phyloP scores from a whole-genome alignment of 2,888 invertebrate genomes.

The Drosophila seclusa region DNA sequence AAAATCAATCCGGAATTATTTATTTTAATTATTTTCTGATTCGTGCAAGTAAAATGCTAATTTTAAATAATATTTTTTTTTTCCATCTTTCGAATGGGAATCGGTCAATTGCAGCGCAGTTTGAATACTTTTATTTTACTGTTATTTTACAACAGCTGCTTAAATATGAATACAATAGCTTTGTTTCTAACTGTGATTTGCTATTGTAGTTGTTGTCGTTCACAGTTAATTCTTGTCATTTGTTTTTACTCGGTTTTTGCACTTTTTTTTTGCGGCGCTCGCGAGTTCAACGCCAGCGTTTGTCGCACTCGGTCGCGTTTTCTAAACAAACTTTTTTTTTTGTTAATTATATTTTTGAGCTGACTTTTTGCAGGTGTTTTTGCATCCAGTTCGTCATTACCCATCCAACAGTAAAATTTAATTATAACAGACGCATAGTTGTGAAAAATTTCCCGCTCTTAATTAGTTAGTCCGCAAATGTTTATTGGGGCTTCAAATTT shows the following conservation, averaged over 20 bases:
- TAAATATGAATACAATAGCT: slow-evolving; percentile 49
- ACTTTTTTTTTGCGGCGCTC: slow-evolving; percentile 46
- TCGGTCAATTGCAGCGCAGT: slow-evolving; percentile 30
- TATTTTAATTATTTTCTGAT: neutral
- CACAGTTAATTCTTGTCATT: slow-evolving; percentile 57
- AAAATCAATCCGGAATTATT: neutral
- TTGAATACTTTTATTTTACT: slow-evolving; percentile 18
- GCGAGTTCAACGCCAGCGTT: slow-evolving; percentile 61
- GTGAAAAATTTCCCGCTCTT: slow-evolving; percentile 19
- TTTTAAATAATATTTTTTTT: slow-evolving; percentile 3
- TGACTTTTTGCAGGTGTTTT: slow-evolving; percentile 25
- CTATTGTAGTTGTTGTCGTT: slow-evolving; percentile 26
- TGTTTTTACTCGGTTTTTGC: slow-evolving; percentile 37
- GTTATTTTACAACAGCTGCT: slow-evolving; percentile 24
- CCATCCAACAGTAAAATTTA: slow-evolving; percentile 14
- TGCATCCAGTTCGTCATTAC: slow-evolving; percentile 2
- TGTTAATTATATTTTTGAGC: neutral
- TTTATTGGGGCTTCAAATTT: neutral
- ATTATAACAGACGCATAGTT: slow-evolving; percentile 18
- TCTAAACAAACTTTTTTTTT: neutral
- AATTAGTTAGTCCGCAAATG: neutral
- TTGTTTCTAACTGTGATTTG: slow-evolving; percentile 1
- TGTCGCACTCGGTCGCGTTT: slow-evolving; percentile 51
- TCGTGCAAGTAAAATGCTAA: slow-evolving; percentile 16
- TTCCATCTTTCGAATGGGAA: neutral